A percentile compares a stretch with the other conserved stretches of the same genome.
Evolutionary conservation across 2,888 invertebrate genomes (phyloP).

Genomic region (Agrilus biguttatus): DNA sequence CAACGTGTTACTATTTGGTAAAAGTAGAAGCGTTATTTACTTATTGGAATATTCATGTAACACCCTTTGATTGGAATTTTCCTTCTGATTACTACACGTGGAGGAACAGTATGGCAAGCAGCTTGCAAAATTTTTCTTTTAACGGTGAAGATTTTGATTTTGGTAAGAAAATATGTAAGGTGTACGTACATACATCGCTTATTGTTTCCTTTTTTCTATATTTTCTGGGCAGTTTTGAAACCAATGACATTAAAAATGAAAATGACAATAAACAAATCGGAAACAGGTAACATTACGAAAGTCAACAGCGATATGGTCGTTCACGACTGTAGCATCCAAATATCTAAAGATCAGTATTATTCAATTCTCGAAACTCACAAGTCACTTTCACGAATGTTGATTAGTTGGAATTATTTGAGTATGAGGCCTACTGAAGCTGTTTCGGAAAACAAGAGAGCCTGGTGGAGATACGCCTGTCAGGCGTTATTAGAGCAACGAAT

Average conservation of each 20-base stretch:
- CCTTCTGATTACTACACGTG: constrained; percentile 50
- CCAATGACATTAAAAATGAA: constrained; percentile 67
- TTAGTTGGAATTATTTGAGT: constrained; percentile 42
- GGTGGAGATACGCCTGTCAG: constrained; percentile 66
- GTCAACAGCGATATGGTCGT: constrained; percentile 55
- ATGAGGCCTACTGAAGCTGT: constrained; percentile 28
- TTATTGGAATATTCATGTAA: constrained; percentile 57
- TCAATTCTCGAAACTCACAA: constrained; percentile 41
- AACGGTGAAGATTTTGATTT: constrained; percentile 68
- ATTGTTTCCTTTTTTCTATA: too few species aligned
- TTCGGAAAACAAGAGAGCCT: constrained; percentile 42
- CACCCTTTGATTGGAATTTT: constrained; percentile 37
- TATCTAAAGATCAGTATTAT: constrained; percentile 58
- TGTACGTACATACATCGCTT: too few species aligned
- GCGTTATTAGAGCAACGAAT: constrained; percentile 57
- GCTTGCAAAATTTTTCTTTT: constrained; percentile 62
- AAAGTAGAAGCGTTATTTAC: constrained; percentile 60
- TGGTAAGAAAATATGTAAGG: constrained; percentile 39
- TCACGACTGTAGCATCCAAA: constrained; percentile 59
- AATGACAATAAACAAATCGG: constrained; percentile 47
- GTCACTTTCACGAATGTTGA: constrained; percentile 47
- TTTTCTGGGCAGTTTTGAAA: constrained; percentile 48
- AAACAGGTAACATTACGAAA: constrained; percentile 40
- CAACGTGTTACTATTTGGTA: constrained; percentile 50
- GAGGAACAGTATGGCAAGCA: constrained; percentile 62